Percentiles rank a stretch among this genome's conserved stretches.
Evolutionary conservation across 30 jellyfish, hydroid and myxozoan species (phyloP).

Genomic region (Sanderia malayensis): DNA sequence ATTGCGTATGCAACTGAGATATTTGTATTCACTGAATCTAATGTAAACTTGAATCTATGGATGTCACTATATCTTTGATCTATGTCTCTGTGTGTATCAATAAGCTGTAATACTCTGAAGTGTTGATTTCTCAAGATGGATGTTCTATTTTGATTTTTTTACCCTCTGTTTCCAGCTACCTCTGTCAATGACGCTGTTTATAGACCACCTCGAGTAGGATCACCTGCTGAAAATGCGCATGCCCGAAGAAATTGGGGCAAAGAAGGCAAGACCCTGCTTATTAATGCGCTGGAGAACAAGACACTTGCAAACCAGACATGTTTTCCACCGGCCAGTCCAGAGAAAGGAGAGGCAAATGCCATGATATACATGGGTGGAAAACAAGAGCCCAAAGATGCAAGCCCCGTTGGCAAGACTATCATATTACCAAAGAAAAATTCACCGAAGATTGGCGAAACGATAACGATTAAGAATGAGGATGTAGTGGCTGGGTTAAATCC

Average conservation of each 20-base stretch:
- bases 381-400: slow-evolving; percentile 4
- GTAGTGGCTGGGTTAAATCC: slow-evolving; percentile 5
- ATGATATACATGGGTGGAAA: slow-evolving; percentile 8
- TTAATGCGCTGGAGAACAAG: slow-evolving; percentile 61
- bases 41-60: no score
- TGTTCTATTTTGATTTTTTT: no score
- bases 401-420: slow-evolving; percentile 61
- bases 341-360: slow-evolving; percentile 28
- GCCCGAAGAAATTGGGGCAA: slow-evolving; percentile 68
- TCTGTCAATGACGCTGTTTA: slow-evolving; percentile 51
- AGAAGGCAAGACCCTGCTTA: slow-evolving; percentile 74
- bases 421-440: slow-evolving; percentile 49
- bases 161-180: slow-evolving; percentile 34
- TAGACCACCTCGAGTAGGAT: slow-evolving; percentile 6
- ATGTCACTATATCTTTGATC: no score
- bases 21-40: no score
- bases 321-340: slow-evolving; percentile 6
- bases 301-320: slow-evolving; percentile 66
- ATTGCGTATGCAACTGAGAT: no score
- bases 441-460: slow-evolving; percentile 25
- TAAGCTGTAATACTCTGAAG: no score
- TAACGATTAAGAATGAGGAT: slow-evolving; percentile 5
- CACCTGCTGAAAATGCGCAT: slow-evolving; percentile 46
- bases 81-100: no score
- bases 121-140: no score